Percentiles rank a stretch among this genome's conserved stretches.
Conservation (phyloP, 2,888 invertebrate species). For the Creontiades dilutus region DNA sequence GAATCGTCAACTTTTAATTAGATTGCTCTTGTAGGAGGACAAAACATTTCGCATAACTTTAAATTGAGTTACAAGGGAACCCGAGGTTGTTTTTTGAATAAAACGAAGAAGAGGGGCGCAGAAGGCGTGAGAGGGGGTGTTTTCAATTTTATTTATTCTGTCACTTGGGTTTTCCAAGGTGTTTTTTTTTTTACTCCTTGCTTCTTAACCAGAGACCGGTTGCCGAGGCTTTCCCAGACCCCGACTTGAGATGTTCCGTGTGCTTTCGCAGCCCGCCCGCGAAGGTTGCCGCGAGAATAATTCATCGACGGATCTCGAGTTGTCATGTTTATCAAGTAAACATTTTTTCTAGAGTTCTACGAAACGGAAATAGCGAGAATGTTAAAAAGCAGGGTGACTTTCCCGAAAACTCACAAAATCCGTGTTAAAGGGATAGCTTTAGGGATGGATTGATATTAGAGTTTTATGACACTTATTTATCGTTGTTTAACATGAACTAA, state of each 20-base stretch:
- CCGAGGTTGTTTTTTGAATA: slow-evolving; percentile 33
- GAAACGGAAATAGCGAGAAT: no score
- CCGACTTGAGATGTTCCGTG: not conserved
- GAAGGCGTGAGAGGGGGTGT: not conserved
- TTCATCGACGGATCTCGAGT: not conserved
- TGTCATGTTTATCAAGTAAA: no score
- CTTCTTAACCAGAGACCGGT: not conserved
- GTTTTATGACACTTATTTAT: no score
- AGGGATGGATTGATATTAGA: no score
- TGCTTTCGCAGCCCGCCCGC: not conserved
- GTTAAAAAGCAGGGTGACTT: no score
- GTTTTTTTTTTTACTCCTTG: not conserved
- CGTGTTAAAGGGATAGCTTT: no score
- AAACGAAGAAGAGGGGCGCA: not conserved
- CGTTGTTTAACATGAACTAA: no score
- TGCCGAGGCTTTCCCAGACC: not conserved
- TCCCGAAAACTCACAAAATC: no score
- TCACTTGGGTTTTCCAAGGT: not conserved
- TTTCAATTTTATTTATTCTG: slow-evolving; percentile 29
- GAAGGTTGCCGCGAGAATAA: not conserved
- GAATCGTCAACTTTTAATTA: slow-evolving; percentile 65
- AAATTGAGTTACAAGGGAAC: slow-evolving; percentile 58
- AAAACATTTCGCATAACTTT: slow-evolving; percentile 62
- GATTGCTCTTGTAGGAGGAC: slow-evolving; percentile 46
- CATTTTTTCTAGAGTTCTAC: no score